A percentile compares a stretch with the other conserved stretches of the same genome.
These are phyloP conservation scores for Macroglossus sobrinus DNA, from an alignment of 2,113 vertebrate species.

Conservation along the genomic window DNA sequence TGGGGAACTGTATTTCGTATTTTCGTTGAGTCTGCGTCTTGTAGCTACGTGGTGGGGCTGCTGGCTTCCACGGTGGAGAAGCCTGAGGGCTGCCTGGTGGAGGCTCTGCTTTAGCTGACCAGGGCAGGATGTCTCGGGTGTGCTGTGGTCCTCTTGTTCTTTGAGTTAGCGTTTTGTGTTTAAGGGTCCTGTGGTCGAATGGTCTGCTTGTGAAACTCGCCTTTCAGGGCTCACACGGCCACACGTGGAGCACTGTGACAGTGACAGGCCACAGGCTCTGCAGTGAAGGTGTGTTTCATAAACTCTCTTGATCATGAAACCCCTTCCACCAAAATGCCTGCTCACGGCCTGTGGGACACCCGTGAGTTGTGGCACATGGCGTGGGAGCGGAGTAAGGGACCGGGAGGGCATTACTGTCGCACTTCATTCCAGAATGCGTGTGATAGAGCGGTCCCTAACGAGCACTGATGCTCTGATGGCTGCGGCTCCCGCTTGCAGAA, in stretches of 20 bases:
- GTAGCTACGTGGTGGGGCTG: accelerated
- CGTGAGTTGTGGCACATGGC: accelerated
- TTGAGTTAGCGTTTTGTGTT: not conserved
- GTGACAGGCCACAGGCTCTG: not conserved
- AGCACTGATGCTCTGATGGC: accelerated
- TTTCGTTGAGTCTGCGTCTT: not conserved
- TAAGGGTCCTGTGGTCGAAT: no score
- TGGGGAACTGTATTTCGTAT: not conserved
- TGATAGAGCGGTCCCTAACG: accelerated
- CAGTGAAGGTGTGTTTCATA: not conserved
- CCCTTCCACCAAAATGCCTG: not conserved
- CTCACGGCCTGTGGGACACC: not conserved
- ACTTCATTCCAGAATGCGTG: not conserved
- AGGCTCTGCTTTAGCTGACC: accelerated
- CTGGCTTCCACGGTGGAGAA: accelerated
- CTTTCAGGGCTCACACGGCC: not conserved
- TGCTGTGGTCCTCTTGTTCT: not conserved
- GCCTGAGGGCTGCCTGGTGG: not conserved
- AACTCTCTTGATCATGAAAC: not conserved
- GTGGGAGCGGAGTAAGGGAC: not conserved
- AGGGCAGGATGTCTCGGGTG: not conserved
- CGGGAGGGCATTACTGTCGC: not conserved
- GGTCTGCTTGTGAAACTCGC: not conserved
- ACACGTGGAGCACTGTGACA: not conserved
- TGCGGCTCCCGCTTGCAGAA: not conserved